phyloP scores from a whole-genome alignment of 2,888 invertebrate genomes.

The Hedychridium roseum region DNA sequence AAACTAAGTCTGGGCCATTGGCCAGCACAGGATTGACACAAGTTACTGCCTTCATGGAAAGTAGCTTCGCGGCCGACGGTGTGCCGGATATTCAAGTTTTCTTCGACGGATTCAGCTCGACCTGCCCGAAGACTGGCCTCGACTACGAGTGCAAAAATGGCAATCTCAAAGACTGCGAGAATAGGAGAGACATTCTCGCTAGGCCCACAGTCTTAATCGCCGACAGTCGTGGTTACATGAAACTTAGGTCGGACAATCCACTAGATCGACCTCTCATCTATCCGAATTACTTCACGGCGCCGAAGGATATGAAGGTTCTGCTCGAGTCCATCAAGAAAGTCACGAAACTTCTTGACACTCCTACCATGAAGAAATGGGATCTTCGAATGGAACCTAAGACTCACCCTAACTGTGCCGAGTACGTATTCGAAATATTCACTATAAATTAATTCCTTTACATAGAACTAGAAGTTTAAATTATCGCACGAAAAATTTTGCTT shows the following conservation, averaged over 20 bases:
- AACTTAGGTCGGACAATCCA: conserved; percentile 72
- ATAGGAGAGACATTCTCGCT: conserved; percentile 56
- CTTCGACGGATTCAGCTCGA: conserved; percentile 62
- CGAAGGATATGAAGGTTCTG: conserved; percentile 70
- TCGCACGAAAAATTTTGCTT: too few relatives aligned
- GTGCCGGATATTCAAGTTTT: conserved; percentile 62
- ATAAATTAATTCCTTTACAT: too few relatives aligned
- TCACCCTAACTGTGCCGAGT: conserved; percentile 68
- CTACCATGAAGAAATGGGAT: conserved; percentile 70
- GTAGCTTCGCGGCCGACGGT: conserved; percentile 50
- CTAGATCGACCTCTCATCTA: conserved; percentile 73
- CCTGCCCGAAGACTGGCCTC: conserved; percentile 50
- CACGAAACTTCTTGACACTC: conserved; percentile 67
- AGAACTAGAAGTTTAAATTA: too few relatives aligned
- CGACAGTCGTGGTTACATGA: conserved; percentile 68
- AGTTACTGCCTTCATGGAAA: conserved; percentile 60
- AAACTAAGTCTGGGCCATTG: conserved; percentile 57
- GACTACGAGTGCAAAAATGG: conserved; percentile 49
- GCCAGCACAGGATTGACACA: conserved; percentile 64
- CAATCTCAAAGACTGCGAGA: conserved; percentile 38
- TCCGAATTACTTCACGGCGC: conserved; percentile 76
- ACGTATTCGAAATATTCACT: too few relatives aligned
- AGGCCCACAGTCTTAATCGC: conserved; percentile 52
- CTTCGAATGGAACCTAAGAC: conserved; percentile 67
- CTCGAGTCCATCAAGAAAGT: conserved; percentile 71